phyloP scores from a whole-genome alignment of 2,113 vertebrate genomes.

The Anhinga rufa region DNA sequence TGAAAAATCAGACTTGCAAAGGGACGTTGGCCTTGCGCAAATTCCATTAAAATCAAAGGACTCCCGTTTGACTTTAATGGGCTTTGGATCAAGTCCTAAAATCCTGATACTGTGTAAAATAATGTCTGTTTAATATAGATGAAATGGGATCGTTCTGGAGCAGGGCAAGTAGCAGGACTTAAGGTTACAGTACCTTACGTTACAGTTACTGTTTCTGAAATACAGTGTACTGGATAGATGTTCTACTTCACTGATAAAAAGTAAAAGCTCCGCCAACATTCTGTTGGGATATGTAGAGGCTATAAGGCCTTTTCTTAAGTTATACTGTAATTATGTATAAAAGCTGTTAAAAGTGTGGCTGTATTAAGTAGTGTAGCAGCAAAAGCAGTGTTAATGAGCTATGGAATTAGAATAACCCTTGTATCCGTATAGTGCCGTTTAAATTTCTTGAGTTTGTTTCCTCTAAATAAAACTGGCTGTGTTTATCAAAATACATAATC shows the following conservation, averaged over 20 bases:
- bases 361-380: neutral
- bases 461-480: neutral
- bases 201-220: neutral
- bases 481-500: neutral
- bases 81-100: neutral
- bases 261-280: neutral
- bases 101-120: neutral
- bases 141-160: neutral
- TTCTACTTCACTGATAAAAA: neutral
- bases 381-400: neutral
- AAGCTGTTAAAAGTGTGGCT: neutral
- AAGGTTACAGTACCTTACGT: neutral
- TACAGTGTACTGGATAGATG: neutral
- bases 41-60: conserved; percentile 14
- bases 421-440: neutral
- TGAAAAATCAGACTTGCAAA: neutral
- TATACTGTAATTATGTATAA: neutral
- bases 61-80: conserved; percentile 15
- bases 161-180: conserved; percentile 22
- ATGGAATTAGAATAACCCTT: neutral
- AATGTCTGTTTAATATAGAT: neutral
- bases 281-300: neutral
- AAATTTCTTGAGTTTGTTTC: neutral
- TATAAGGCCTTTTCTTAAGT: neutral
- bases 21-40: neutral